Percentiles rank a stretch among this genome's conserved stretches.
Conservation (phyloP, 2,113 vertebrate genomes). For the Toxotes jaculatrix region DNA sequence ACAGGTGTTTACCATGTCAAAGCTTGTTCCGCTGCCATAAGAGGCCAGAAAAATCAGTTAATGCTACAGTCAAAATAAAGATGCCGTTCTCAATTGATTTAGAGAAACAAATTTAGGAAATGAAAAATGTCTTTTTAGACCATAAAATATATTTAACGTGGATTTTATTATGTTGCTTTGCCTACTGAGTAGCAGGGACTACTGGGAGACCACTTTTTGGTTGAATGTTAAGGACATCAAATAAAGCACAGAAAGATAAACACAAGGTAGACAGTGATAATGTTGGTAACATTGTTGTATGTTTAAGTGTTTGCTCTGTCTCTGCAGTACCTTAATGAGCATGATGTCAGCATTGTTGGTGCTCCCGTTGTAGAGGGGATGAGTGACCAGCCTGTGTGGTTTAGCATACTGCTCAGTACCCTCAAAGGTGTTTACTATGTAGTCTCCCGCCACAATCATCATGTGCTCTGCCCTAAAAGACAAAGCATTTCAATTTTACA, state of each 20-base stretch:
- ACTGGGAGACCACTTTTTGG: background rate
- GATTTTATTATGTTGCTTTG: background rate
- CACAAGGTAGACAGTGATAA: background rate
- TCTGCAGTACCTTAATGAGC: slow-evolving; percentile 84
- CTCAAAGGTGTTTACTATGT: slow-evolving; percentile 78
- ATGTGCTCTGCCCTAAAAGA: slow-evolving; percentile 79
- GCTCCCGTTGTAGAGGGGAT: slow-evolving; percentile 82
- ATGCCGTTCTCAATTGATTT: background rate
- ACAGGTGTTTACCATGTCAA: background rate
- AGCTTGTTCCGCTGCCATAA: background rate
- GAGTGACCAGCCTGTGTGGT: slow-evolving; percentile 76
- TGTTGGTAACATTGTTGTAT: background rate
- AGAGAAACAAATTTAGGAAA: background rate
- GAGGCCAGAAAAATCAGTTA: background rate
- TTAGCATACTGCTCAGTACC: slow-evolving; percentile 85
- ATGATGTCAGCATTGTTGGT: slow-evolving; percentile 87
- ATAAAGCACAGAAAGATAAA: background rate
- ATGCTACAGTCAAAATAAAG: background rate
- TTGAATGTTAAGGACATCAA: background rate
- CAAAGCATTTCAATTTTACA: slow-evolving; percentile 6
- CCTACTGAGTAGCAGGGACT: background rate
- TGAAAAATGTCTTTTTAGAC: background rate
- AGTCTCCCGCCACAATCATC: slow-evolving; percentile 84
- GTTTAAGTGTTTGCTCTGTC: background rate
- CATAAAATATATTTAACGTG: background rate